Conservation (phyloP, 2,888 invertebrate species). For the Hemicrepidius hirtus region DNA sequence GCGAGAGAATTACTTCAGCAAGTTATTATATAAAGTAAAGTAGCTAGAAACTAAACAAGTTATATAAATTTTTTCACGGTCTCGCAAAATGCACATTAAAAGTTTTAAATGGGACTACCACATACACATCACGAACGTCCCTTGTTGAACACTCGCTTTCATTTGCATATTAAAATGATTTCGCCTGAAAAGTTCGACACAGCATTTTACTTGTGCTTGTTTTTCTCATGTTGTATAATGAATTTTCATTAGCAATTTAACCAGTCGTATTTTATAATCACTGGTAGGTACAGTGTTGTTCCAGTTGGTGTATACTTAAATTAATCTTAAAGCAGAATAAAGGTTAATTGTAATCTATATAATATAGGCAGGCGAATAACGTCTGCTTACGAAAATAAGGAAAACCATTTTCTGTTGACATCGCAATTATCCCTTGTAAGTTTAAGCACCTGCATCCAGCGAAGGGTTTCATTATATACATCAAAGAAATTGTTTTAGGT, state of each 20-base stretch:
- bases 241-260: conserved; percentile 36
- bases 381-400: conserved; percentile 10
- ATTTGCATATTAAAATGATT: conserved; percentile 59
- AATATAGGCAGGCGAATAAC: no score
- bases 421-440: conserved; percentile 13
- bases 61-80: conserved; percentile 57
- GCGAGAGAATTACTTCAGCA: conserved; percentile 48
- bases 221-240: conserved; percentile 38
- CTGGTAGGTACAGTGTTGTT: background rate
- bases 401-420: conserved; percentile 21
- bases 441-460: conserved; percentile 17
- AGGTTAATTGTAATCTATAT: conserved; percentile 18
- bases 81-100: conserved; percentile 58
- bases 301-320: background rate
- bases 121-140: conserved; percentile 56
- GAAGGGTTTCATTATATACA: conserved; percentile 19
- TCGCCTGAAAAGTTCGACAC: conserved; percentile 52
- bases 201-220: conserved; percentile 40
- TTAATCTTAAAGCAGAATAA: background rate
- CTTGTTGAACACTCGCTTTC: conserved; percentile 58
- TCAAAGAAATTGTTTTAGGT: conserved; percentile 23
- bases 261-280: conserved; percentile 28
- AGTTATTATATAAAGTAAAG: conserved; percentile 51
- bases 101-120: conserved; percentile 58
- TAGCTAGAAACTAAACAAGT: conserved; percentile 56